phyloP scores from a whole-genome alignment of 1,140 invertebrate genomes.

The Gonioctena quinquepunctata region DNA sequence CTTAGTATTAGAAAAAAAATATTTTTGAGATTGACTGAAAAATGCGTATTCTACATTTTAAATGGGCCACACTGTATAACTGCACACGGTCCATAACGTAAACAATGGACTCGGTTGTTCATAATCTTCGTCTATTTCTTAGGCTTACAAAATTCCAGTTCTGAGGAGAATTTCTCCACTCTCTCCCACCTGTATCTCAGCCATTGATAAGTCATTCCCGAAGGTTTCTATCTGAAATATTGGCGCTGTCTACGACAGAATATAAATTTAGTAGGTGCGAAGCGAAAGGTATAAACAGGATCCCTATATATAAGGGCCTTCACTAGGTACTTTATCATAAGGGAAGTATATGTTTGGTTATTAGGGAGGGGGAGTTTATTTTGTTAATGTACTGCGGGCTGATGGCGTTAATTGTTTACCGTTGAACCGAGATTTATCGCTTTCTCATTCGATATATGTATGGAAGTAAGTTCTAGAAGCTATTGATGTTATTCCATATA shows the following conservation, averaged over 20 bases:
- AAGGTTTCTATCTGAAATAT: constrained; percentile 26
- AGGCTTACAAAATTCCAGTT: background rate
- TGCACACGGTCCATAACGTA: too few relatives aligned
- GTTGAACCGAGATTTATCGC: constrained; percentile 9
- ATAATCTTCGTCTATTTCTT: too few relatives aligned
- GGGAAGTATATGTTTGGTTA: background rate
- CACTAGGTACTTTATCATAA: constrained; percentile 6
- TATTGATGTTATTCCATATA: too few relatives aligned
- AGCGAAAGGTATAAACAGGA: background rate
- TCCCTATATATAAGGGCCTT: background rate
- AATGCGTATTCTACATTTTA: too few relatives aligned
- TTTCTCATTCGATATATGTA: background rate
- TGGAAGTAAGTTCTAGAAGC: too few relatives aligned
- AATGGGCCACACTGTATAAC: too few relatives aligned
- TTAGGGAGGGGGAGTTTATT: constrained; percentile 4
- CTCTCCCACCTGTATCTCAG: background rate
- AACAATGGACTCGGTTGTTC: too few relatives aligned
- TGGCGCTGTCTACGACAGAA: constrained; percentile 20
- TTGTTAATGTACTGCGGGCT: constrained; percentile 12
- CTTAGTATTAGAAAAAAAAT: too few relatives aligned
- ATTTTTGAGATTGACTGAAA: too few relatives aligned
- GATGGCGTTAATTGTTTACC: constrained; percentile 10
- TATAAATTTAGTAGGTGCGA: constrained; percentile 26
- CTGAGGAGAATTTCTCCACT: background rate
- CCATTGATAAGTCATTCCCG: constrained; percentile 7